A percentile compares a stretch with the other conserved stretches of the same genome.
Evolutionary conservation across 2,888 invertebrate species (phyloP).

Genomic region (Clunio marinus): DNA sequence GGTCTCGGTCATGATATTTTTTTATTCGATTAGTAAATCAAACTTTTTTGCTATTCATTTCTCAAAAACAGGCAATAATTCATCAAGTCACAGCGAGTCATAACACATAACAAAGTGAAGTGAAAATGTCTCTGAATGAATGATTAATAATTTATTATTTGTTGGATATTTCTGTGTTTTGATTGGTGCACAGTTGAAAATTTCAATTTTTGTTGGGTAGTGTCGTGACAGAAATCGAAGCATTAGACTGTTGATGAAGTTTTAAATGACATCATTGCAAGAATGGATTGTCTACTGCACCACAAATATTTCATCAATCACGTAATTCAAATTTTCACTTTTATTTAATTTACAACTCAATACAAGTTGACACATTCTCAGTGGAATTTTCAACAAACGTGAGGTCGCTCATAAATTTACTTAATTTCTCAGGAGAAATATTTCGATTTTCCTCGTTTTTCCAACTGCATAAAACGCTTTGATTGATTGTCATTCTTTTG

Average conservation of each 20-base stretch:
- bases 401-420: background rate
- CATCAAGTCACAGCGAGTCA: background rate
- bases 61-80: background rate
- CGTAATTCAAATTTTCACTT: background rate
- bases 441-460: background rate
- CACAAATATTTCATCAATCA: background rate
- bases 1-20: background rate
- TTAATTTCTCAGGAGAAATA: background rate
- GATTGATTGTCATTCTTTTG: slow-evolving; percentile 34
- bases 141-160: background rate
- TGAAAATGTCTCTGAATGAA: background rate
- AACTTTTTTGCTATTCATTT: background rate
- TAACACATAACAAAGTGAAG: background rate
- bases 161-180: no score
- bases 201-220: no score
- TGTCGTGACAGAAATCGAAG: no score
- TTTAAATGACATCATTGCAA: no score
- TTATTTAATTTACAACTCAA: background rate
- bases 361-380: background rate
- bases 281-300: background rate
- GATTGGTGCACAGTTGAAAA: no score
- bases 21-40: no score
- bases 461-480: background rate
- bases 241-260: no score
- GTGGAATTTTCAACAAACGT: background rate